Evolutionary conservation across 2,797 vertebrate species (phyloP), one percentile per base, ranked within the genome.

Genomic region (Alectoris magna): DNA sequence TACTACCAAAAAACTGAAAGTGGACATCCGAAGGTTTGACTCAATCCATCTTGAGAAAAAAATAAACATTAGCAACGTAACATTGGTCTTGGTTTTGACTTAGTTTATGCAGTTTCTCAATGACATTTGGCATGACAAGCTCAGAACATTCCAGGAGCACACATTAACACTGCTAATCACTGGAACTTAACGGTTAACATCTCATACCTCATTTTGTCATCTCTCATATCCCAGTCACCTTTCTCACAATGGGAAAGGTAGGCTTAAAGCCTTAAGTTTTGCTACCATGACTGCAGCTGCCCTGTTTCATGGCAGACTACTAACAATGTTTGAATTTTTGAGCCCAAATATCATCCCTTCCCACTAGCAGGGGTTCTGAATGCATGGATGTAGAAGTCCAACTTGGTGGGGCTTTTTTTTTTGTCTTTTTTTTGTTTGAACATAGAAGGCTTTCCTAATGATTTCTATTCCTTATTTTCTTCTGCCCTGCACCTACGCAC

Each of bases 191-290:
- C 60, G 63, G 56, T 59, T 63, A 68, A 15, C 19, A 48, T 38
- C 6, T 12, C 2, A 34, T 2, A 22, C 1, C 31, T 2, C 15
- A 2, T 64, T 85, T 55, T 83, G 55, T 21, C 43, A 85, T n/a
- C 11, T n/a, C 12, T 63, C 39, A 8, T 19, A 14, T 21, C 43
- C 29, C 18, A 31, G 38, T 38, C 27, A 84, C 10, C 51, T 29
- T 53, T 79, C 73, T 87, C 31, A 22, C 44, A 66, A 81, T 8
- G 68, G 15, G 5, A 75, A 85, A 11, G 85, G 70, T 11, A 7
- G 89, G n/a, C 92, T 51, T 88, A 36, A 91, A 95, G 92, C 75
- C 38, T 80, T 36, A 59, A 83, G 56, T 15, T 93, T 27, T 63
- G n/a, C 51, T 60, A 78, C 63, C 36, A 29, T 6, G 2, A 68